Evolutionary conservation across 2,888 invertebrate species (phyloP).

Genomic region (Diarsia dahlii): DNA sequence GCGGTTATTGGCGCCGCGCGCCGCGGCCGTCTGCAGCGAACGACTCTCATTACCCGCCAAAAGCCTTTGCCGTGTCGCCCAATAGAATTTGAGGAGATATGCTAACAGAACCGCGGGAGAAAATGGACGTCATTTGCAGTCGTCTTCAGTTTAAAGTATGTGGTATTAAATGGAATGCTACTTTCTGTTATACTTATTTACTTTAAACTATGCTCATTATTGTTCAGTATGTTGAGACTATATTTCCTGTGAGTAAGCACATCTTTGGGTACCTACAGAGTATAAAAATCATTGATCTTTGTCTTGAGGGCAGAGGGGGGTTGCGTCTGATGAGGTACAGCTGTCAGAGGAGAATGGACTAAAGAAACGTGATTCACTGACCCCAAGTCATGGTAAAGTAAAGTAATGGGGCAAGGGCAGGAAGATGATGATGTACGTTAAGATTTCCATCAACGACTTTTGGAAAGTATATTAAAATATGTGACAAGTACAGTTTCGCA

Average conservation of each 20-base stretch:
- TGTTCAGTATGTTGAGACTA: neutral
- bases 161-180: neutral
- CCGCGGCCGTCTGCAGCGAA: constrained; percentile 47
- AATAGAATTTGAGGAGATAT: constrained; percentile 46
- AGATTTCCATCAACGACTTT: neutral
- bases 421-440: neutral
- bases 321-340: neutral
- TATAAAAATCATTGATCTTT: neutral
- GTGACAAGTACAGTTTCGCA: too few species aligned
- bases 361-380: neutral
- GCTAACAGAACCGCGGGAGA: constrained; percentile 10
- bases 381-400: neutral
- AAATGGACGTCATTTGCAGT: constrained; percentile 33
- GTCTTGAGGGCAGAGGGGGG: neutral
- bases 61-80: constrained; percentile 15
- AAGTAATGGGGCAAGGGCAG: neutral
- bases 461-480: too few species aligned
- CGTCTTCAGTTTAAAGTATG: constrained; percentile 9
- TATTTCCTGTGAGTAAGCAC: neutral
- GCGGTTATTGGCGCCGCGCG: constrained; percentile 14
- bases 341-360: neutral
- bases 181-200: neutral
- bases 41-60: constrained; percentile 37
- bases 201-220: neutral
- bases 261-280: neutral